phyloP scores from a whole-genome alignment of 2,113 vertebrate genomes.

The Coreoperca whiteheadi region DNA sequence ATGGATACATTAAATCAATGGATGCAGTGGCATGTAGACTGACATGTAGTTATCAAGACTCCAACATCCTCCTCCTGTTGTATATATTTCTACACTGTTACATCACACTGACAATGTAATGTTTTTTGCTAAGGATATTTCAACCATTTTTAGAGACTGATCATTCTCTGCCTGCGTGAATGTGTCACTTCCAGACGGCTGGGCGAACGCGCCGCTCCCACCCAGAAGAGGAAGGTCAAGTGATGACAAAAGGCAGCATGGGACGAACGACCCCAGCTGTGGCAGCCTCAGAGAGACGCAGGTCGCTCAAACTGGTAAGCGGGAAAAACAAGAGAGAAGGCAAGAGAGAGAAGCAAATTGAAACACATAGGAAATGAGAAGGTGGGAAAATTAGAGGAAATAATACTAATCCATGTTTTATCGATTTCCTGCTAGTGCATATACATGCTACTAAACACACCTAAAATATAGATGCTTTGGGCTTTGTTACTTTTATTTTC shows the following conservation, averaged over 20 bases:
- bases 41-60: not conserved
- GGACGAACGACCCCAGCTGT: slow-evolving; percentile 80
- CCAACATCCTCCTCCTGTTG: not conserved
- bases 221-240: slow-evolving; percentile 74
- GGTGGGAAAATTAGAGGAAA: not conserved
- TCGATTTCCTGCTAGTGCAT: not conserved
- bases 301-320: slow-evolving; percentile 89
- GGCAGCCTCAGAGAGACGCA: slow-evolving; percentile 86
- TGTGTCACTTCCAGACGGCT: slow-evolving; percentile 44
- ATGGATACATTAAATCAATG: too few relatives aligned
- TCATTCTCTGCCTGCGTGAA: not conserved
- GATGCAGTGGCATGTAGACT: not conserved
- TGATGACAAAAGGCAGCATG: slow-evolving; percentile 57
- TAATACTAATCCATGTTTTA: not conserved
- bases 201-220: slow-evolving; percentile 79
- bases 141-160: not conserved
- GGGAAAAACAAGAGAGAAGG: not conserved
- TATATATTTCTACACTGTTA: not conserved
- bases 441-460: accelerated
- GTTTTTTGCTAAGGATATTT: not conserved
- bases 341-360: not conserved
- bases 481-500: not conserved
- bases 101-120: not conserved
- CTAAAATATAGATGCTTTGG: not conserved
- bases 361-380: not conserved